These are phyloP conservation scores for Endotricha flammealis DNA, from an alignment of 2,888 invertebrate genomes.

Conservation along the genomic window DNA sequence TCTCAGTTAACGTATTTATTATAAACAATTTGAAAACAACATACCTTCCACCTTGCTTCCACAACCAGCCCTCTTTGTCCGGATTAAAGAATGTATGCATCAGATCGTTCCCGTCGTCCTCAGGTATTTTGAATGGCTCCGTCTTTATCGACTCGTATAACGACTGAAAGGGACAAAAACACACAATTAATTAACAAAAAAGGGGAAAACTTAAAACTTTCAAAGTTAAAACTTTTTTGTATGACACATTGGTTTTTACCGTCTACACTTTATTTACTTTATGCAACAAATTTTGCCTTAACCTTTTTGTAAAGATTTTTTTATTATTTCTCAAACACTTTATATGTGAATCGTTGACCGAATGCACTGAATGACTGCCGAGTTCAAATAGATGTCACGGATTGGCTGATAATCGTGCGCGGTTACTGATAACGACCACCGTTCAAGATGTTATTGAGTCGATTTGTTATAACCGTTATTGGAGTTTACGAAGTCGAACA, in stretches of 20 bases:
- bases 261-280: not conserved
- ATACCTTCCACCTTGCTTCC: conserved; percentile 94
- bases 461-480: conserved; percentile 3
- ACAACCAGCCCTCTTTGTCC: conserved; percentile 98
- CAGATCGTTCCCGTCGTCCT: conserved; percentile 99
- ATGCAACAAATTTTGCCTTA: too few species aligned
- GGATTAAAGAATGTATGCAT: conserved; percentile 99
- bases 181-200: not conserved
- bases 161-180: conserved; percentile 80
- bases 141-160: conserved; percentile 98
- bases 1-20: conserved; percentile 15
- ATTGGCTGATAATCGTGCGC: conserved; percentile 15
- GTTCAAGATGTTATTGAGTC: conserved; percentile 7
- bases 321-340: not conserved
- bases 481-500: not conserved
- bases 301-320: not conserved
- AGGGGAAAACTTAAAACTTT: too few species aligned
- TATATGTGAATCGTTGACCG: not conserved
- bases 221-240: not conserved
- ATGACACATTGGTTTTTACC: not conserved
- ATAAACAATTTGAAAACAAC: conserved; percentile 11
- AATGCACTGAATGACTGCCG: conserved; percentile 1
- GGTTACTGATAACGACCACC: conserved; percentile 11
- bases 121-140: conserved; percentile 99
- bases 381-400: conserved; percentile 16